These are phyloP conservation scores for Tineola bisselliella DNA, from an alignment of 2,888 invertebrate species.

Conservation along the genomic window DNA sequence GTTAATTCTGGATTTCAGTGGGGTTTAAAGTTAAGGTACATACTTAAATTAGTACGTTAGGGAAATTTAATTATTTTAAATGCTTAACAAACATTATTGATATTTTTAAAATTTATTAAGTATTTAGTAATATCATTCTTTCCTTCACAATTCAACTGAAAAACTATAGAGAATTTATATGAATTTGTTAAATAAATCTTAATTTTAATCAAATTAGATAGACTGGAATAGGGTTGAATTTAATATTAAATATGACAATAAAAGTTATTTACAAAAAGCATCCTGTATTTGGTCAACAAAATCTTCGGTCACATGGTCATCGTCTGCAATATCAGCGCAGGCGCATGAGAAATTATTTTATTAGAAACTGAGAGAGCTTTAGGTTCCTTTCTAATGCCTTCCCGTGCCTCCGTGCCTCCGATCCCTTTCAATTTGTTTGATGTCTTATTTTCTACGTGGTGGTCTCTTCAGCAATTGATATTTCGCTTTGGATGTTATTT, in stretches of 20 bases:
- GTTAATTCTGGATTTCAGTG: conserved; percentile 5
- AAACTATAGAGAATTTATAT: no score
- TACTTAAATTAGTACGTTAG: background rate
- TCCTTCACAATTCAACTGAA: background rate
- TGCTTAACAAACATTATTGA: no score
- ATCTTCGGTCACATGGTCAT: conserved; percentile 18
- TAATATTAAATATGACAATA: no score
- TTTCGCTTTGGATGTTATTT: background rate
- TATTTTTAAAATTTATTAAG: background rate
- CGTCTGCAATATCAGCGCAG: conserved; percentile 33
- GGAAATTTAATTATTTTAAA: background rate
- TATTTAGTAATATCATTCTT: background rate
- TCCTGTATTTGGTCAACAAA: conserved; percentile 25
- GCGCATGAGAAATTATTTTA: conserved; percentile 47
- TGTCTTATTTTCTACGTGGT: conserved; percentile 60
- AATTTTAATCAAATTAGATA: no score
- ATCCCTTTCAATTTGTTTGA: conserved; percentile 53
- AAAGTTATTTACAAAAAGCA: conserved; percentile 17
- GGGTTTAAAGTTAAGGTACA: background rate
- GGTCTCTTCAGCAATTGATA: conserved; percentile 35
- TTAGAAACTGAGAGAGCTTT: conserved; percentile 31
- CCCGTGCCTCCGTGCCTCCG: conserved; percentile 24
- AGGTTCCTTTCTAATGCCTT: conserved; percentile 50
- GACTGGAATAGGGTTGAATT: no score
- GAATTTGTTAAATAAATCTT: no score